Percentiles rank a stretch among this genome's conserved stretches.
These are phyloP conservation scores for Todiramphus saurophagus DNA, from an alignment of 2,113 vertebrate genomes.

Conservation along the genomic window DNA sequence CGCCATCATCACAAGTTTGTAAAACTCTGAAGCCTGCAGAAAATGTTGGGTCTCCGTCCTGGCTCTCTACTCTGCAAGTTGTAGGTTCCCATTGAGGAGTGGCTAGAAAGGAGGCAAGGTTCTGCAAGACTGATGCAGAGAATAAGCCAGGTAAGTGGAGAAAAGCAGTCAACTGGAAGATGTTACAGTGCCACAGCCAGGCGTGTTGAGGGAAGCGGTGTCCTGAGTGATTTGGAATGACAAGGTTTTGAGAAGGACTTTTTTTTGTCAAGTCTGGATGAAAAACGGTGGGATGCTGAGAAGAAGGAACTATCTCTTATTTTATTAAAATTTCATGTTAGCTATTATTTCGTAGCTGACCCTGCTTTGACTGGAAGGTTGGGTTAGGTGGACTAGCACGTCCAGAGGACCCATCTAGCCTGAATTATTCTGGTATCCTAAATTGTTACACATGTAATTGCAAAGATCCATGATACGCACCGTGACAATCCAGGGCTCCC, in stretches of 20 bases:
- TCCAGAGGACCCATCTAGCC: neutral
- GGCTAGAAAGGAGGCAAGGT: neutral
- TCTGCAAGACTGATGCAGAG: neutral
- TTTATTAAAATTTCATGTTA: neutral
- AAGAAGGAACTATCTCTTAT: neutral
- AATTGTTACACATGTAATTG: rapidly evolving
- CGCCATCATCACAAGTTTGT: neutral
- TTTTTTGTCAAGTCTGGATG: neutral
- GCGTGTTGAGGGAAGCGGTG: rapidly evolving
- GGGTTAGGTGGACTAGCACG: neutral
- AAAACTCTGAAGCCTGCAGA: neutral
- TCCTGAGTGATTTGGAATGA: neutral
- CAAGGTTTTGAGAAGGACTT: neutral
- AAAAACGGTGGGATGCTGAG: neutral
- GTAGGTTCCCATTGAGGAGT: neutral
- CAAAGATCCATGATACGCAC: neutral
- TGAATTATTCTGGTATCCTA: neutral
- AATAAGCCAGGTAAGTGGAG: neutral
- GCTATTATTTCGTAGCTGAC: neutral
- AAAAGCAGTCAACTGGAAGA: neutral
- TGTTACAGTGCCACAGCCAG: neutral
- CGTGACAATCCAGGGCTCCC: neutral
- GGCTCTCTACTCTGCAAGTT: neutral
- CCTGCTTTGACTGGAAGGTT: neutral
- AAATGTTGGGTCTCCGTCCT: neutral